Percentiles rank a stretch among this genome's conserved stretches.
These are phyloP conservation scores for Microcebus lehilahytsara DNA, from an alignment of 2,113 vertebrate species.

Conservation along the genomic window DNA sequence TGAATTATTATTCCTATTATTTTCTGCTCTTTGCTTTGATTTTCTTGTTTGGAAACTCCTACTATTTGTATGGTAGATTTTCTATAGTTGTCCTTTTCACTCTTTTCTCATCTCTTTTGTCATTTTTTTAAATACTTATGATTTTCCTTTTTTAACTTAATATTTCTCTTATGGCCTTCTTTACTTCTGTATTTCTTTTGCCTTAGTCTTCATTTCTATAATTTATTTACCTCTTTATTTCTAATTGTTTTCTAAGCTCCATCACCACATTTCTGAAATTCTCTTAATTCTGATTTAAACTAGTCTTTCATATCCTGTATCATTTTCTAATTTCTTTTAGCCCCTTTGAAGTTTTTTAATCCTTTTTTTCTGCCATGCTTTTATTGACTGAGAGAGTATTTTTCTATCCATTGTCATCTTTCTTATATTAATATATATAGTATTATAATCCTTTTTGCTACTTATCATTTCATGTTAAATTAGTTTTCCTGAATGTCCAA, in stretches of 20 bases:
- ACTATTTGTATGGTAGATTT: background rate
- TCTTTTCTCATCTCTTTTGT: background rate
- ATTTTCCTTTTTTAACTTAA: background rate
- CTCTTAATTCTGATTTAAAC: background rate
- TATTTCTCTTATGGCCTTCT: background rate
- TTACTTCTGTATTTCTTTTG: background rate
- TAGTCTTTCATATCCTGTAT: background rate
- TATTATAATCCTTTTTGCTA: background rate
- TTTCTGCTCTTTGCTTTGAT: background rate
- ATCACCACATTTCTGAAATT: background rate
- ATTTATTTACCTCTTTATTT: background rate
- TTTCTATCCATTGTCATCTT: background rate
- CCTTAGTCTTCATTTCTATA: background rate
- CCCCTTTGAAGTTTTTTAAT: background rate
- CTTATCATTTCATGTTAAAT: background rate
- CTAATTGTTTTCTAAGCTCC: background rate
- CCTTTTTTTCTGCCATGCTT: background rate
- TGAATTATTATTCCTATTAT: background rate
- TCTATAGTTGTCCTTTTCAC: background rate
- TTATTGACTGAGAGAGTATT: background rate
- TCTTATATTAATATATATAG: background rate
- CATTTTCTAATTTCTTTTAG: background rate
- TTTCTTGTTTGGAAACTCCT: background rate
- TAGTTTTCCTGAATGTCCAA: background rate
- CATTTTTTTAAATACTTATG: background rate